These are phyloP conservation scores for Caenorhabditis sulstoni DNA, from an alignment of 2,888 invertebrate species.

Conservation along the genomic window DNA sequence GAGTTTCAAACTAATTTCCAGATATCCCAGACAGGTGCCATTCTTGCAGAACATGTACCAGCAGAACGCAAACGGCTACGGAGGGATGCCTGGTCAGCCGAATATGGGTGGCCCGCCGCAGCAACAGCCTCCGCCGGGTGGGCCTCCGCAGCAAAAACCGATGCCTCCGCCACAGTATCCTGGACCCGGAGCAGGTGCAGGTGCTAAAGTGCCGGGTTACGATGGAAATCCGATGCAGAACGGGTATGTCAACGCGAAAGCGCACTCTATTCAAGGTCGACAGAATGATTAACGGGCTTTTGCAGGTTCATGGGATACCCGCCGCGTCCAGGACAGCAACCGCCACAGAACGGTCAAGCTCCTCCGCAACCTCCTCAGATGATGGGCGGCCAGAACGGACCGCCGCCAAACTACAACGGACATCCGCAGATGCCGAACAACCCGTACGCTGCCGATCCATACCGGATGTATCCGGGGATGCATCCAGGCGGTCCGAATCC, in stretches of 20 bases:
- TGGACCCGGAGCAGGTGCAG: constrained; percentile 15
- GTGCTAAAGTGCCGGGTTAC: constrained; percentile 34
- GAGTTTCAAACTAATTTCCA: neutral
- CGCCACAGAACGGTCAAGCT: constrained; percentile 9
- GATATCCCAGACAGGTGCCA: neutral
- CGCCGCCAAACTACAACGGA: constrained; percentile 41
- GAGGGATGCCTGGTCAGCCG: constrained; percentile 24
- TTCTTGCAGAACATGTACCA: constrained; percentile 32
- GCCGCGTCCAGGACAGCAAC: constrained; percentile 1
- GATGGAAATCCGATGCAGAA: constrained; percentile 44
- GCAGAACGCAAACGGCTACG: constrained; percentile 29
- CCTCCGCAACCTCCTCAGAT: constrained; percentile 9
- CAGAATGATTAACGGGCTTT: constrained; percentile 5
- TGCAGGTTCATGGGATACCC: constrained; percentile 44
- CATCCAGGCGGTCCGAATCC: neutral
- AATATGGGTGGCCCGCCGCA: constrained; percentile 38
- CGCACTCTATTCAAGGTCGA: neutral
- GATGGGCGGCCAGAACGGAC: neutral
- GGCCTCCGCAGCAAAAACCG: constrained; percentile 10
- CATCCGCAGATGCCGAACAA: constrained; percentile 32
- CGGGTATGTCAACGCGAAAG: constrained; percentile 15
- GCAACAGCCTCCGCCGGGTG: constrained; percentile 6
- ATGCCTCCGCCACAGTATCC: constrained; percentile 28
- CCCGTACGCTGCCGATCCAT: constrained; percentile 24
- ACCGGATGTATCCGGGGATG: constrained; percentile 39